Conservation (phyloP, 2,113 vertebrate genomes). For the Coracopsis vasa region DNA sequence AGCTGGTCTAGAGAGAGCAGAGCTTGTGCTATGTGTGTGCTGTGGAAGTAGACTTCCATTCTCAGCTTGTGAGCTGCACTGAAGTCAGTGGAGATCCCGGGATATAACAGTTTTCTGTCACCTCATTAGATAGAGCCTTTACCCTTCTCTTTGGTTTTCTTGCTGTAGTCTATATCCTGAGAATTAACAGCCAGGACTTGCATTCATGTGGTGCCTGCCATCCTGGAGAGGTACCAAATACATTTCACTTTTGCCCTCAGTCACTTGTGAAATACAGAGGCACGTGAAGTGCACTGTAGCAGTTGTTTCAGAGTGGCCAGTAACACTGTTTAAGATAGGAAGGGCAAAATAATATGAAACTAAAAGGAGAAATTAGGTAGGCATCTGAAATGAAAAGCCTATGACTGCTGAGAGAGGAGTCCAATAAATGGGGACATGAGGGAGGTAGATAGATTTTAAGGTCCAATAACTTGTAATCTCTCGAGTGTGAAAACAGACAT, state of each 20-base stretch:
- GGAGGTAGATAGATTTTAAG: neutral
- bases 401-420: neutral
- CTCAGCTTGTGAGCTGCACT: neutral
- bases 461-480: neutral
- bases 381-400: neutral
- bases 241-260: neutral
- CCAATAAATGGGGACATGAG: neutral
- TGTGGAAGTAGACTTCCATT: neutral
- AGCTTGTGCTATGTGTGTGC: neutral
- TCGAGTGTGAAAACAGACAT: neutral
- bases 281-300: rapidly evolving
- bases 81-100: neutral
- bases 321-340: neutral
- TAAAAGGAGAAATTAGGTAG: neutral
- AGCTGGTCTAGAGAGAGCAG: neutral
- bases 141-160: neutral
- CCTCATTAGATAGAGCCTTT: neutral
- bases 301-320: neutral
- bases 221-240: neutral
- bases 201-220: neutral
- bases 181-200: neutral
- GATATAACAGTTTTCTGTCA: neutral
- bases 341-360: neutral
- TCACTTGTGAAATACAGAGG: neutral
- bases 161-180: neutral